Conservation (phyloP, 1,140 invertebrate genomes). For the Cephus cinctus region DNA sequence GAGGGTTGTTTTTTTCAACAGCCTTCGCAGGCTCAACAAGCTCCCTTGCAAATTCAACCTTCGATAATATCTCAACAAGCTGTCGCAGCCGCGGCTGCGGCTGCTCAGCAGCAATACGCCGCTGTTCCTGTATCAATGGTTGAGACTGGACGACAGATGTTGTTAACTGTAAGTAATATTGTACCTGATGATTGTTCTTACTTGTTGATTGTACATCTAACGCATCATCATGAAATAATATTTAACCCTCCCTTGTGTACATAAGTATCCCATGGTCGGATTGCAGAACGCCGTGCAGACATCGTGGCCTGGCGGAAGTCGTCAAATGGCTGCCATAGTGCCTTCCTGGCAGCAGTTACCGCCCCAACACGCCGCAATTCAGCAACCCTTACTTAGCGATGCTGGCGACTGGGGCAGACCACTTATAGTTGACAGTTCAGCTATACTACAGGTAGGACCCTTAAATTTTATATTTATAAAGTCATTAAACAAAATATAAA, state of each 20-base stretch:
- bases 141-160: slow-evolving; percentile 71
- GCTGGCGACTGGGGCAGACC: slow-evolving; percentile 75
- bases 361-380: slow-evolving; percentile 71
- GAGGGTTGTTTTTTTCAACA: slow-evolving; percentile 13
- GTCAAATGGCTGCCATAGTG: slow-evolving; percentile 81
- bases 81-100: slow-evolving; percentile 56
- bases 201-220: slow-evolving; percentile 7
- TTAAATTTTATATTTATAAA: slow-evolving; percentile 2
- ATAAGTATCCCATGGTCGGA: slow-evolving; percentile 19
- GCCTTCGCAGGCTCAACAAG: slow-evolving; percentile 53
- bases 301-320: slow-evolving; percentile 75
- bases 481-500: neutral
- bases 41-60: slow-evolving; percentile 66
- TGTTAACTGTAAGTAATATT: slow-evolving; percentile 58
- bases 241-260: slow-evolving; percentile 13
- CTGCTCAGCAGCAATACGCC: slow-evolving; percentile 77
- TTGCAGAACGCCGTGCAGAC: slow-evolving; percentile 74
- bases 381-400: slow-evolving; percentile 69
- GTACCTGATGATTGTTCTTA: neutral
- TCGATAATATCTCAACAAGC: slow-evolving; percentile 69
- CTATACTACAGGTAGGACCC: slow-evolving; percentile 63
- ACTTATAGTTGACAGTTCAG: slow-evolving; percentile 76
- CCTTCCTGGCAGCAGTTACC: slow-evolving; percentile 84
- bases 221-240: too few species aligned
- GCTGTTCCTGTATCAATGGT: slow-evolving; percentile 86